Evolutionary conservation across 2,113 vertebrate species (phyloP).

Genomic region (Nycticebus coucang): DNA sequence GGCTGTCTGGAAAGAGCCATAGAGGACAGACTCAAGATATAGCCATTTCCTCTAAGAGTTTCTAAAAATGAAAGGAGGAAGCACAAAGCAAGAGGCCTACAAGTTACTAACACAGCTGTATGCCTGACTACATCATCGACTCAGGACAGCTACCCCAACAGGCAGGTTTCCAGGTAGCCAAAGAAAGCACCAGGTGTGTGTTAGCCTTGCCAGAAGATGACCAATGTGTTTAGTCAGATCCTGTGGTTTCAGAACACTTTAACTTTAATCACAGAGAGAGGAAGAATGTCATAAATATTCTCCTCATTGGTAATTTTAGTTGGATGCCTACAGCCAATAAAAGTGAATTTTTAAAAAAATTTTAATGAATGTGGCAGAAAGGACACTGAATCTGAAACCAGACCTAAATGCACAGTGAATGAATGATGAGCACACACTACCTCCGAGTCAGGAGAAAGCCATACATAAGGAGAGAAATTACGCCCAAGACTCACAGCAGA

Average conservation of each 20-base stretch:
- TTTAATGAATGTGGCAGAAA: background rate
- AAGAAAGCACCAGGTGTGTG: background rate
- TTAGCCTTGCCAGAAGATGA: background rate
- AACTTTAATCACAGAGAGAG: background rate
- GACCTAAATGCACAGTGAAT: conserved; percentile 14
- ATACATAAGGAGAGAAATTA: conserved; percentile 56
- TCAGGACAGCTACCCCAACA: background rate
- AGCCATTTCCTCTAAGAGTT: background rate
- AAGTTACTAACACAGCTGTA: background rate
- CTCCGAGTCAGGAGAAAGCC: conserved; percentile 54
- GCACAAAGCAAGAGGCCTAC: background rate
- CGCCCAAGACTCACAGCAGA: background rate
- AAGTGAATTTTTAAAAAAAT: background rate
- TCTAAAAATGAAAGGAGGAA: background rate
- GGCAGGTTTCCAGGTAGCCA: background rate
- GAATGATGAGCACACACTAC: conserved; percentile 48
- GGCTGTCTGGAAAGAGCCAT: background rate
- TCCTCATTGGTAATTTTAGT: background rate
- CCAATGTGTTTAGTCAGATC: background rate
- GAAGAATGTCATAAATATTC: background rate
- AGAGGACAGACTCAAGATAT: background rate
- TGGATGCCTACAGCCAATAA: background rate
- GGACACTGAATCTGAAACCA: conserved; percentile 26
- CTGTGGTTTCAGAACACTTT: background rate
- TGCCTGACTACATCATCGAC: background rate